phyloP scores from a whole-genome alignment of 2,797 vertebrate species.

The Rhincodon typus region DNA sequence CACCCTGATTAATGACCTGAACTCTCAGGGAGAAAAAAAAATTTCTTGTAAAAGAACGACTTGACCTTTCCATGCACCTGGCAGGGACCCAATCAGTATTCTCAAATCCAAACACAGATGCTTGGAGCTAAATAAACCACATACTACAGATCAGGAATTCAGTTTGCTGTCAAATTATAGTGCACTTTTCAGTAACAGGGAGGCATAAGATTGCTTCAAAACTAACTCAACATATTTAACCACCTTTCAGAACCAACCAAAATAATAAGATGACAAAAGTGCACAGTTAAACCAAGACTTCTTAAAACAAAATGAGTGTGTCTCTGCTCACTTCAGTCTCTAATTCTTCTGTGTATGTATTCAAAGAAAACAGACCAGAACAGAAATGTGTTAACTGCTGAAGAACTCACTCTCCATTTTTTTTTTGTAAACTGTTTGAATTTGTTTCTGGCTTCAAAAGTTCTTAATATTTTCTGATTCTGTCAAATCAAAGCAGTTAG shows the following conservation, averaged over 20 bases:
- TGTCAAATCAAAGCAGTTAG: not conserved
- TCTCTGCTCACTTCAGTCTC: not conserved
- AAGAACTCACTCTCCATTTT: not conserved
- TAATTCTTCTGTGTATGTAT: not conserved
- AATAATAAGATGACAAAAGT: constrained; percentile 9
- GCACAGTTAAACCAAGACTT: not conserved
- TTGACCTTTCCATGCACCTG: constrained; percentile 85
- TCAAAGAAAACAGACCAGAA: too few relatives aligned
- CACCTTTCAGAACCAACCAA: constrained; percentile 24
- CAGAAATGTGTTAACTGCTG: not conserved
- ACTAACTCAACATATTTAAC: constrained; percentile 13
- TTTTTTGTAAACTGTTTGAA: constrained; percentile 12
- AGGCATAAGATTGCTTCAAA: constrained; percentile 42
- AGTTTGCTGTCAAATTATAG: constrained; percentile 63
- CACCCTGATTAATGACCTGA: constrained; percentile 62
- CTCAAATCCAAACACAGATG: constrained; percentile 91
- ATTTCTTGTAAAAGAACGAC: constrained; percentile 75
- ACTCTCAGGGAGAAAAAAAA: constrained; percentile 51
- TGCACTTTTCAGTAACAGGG: constrained; percentile 49
- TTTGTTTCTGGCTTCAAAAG: not conserved
- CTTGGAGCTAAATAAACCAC: constrained; percentile 84
- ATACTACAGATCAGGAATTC: constrained; percentile 69
- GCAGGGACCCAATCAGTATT: constrained; percentile 89
- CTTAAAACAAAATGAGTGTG: constrained; percentile 17
- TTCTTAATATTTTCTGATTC: not conserved